Base-by-base conservation (phyloP, 2,113 vertebrate species). In the Epinephelus fuscoguttatus region DNA sequence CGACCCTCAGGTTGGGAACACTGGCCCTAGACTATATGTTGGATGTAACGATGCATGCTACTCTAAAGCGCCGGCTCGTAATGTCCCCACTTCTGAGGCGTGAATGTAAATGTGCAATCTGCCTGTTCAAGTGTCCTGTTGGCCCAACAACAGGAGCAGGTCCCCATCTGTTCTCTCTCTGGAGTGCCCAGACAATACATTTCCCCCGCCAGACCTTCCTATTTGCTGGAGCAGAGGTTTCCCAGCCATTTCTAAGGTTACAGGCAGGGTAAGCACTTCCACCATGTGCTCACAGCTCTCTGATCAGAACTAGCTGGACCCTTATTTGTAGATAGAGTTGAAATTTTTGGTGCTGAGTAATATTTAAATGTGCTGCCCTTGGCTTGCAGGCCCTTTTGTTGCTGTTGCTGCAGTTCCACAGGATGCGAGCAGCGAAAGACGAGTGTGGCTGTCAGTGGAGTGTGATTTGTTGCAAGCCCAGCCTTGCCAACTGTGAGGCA, bases 21-120 rank as follows among this genome's bases (percentile, higher is more conserved):
- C 42, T 45, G 42, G 42, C 42, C 6, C 70, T 61, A 55, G 21
- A 75, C 19, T 37, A 61, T 63, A 73, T 47, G 74, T 60, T 76
- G 13, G 61, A 62, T 40, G 67, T 42, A 80, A 74, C 17, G 42
- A 33, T 59, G 66, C 76, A 68, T 80, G 84, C 80, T 89, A 0
- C 4, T 81, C 85, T 37, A 68, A 86, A 81, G 52, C 52, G 50
- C 67, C 61, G 47, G 86, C 84, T 78, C 23, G 11, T 88, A 89
- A 87, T 86, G 88, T 84, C 78, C 88, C 64, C 78, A 53, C 30
- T 70, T 88, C 86, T 95, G 94, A 95, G 96, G 93, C 94, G 61
- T 96, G 96, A 95, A 92, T 98, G 94, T 96, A 96, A 94, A 98
- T 97, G 96, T 96, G 95, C 95, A 97, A 95, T 93, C 94, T 97